Base-by-base conservation (phyloP, 2,113 vertebrate genomes). In the Limnothrissa miodon region DNA sequence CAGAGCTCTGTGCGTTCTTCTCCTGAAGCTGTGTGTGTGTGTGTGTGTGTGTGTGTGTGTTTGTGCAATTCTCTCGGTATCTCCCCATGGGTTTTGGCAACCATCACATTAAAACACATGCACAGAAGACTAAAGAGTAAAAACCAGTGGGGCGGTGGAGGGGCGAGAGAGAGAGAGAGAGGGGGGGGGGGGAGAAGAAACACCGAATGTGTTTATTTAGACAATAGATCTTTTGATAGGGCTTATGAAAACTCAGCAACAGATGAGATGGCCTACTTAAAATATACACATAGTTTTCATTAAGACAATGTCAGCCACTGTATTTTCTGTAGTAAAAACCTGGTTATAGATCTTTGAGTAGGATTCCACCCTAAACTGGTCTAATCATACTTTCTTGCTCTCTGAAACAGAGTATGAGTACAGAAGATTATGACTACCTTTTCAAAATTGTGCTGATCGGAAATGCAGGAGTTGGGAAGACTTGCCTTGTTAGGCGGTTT, bases 381-480 rank as follows among this genome's bases (percentile, higher is more conserved):
- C 42, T 23, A 62, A 1, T 36, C 1, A 25, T 2, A n/a, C 4
- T 39, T 33, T 81, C 80, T 4, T 62, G 46, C 62, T 85, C 2
- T 79, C 62, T 5, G 25, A 93, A 98, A 97, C 93, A 96, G 94
- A 92, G 91, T 93, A 96, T 97, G 97, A 99, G 96, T 94, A 99
- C 99, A 98, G 98, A 99, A 97, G 98, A 99, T 97, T 99, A 98
- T 97, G 98, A 99, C 95, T 99, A 98, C 94, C 96, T 99, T 90
- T 99, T 99, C 94, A 99, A 99, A 95, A 99, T 99, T 92, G 98
- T 99, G 93, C 97, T 99, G 89, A 99, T 99, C 25, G 98, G 98
- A 94, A 99, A 99, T 87, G 97, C 98, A n/a, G 98, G 98, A 13
- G 98, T 99, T 87, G 98, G 98, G 85, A 99, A 99, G 94, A 99